phyloP scores from a whole-genome alignment of 2,888 invertebrate species.

The Chymomyza caudatula region DNA sequence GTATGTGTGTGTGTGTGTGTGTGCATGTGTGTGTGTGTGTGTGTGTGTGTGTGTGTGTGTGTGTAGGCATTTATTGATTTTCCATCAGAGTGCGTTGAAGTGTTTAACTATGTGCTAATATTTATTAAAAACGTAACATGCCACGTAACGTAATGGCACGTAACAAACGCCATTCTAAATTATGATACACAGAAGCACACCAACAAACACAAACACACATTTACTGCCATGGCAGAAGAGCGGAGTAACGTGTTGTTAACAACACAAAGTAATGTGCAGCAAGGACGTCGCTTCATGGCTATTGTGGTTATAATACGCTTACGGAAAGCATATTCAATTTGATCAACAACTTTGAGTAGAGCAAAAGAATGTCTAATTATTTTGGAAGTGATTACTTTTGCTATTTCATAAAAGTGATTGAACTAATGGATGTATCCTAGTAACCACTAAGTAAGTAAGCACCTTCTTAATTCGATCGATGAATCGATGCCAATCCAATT shows the following conservation, averaged over 20 bases:
- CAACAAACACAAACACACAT: neutral
- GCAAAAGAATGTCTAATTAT: too few relatives aligned
- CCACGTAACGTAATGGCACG: slow-evolving; percentile 38
- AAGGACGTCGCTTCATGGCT: slow-evolving; percentile 8
- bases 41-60: slow-evolving; percentile 6
- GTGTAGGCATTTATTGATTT: slow-evolving; percentile 55
- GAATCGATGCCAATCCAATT: too few relatives aligned
- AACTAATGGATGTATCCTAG: too few relatives aligned
- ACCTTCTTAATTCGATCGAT: too few relatives aligned
- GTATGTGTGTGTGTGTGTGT: slow-evolving; percentile 5
- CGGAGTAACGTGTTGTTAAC: slow-evolving; percentile 47
- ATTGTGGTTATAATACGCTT: neutral
- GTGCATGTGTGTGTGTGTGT: slow-evolving; percentile 5
- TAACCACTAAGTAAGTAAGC: too few relatives aligned
- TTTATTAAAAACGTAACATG: slow-evolving; percentile 60
- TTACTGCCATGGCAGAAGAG: neutral
- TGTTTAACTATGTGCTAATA: slow-evolving; percentile 71
- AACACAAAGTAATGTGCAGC: slow-evolving; percentile 36
- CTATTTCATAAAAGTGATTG: too few relatives aligned
- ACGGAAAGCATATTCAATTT: neutral
- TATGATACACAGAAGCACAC: slow-evolving; percentile 9
- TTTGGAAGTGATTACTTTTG: too few relatives aligned
- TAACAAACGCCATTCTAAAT: slow-evolving; percentile 41
- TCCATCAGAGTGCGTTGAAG: slow-evolving; percentile 65
- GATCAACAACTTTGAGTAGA: too few relatives aligned